Evolutionary conservation across 2,797 vertebrate genomes (phyloP).

Genomic region (Sternotherus odoratus): DNA sequence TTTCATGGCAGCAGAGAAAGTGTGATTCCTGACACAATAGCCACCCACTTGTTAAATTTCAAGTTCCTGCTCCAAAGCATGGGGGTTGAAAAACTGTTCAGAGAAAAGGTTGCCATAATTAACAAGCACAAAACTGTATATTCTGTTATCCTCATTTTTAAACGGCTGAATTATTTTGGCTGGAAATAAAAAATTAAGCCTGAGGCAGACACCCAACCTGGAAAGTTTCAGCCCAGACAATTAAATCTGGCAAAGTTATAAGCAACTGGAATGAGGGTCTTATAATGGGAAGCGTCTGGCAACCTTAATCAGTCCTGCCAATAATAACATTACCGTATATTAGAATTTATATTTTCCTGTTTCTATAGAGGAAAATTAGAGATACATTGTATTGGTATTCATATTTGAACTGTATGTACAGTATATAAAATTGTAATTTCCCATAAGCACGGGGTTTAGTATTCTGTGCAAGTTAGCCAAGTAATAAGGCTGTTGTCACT

Average conservation of each 20-base stretch:
- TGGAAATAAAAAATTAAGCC: not conserved
- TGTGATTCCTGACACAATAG: slow-evolving; percentile 8
- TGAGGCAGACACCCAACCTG: slow-evolving; percentile 29
- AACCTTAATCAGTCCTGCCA: slow-evolving; percentile 7
- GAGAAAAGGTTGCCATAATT: slow-evolving; percentile 25
- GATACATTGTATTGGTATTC: not conserved
- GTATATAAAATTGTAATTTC: not conserved
- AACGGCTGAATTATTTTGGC: not conserved
- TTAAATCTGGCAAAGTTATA: slow-evolving; percentile 49
- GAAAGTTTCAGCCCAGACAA: slow-evolving; percentile 51
- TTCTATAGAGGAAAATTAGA: not conserved
- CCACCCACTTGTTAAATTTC: slow-evolving; percentile 23
- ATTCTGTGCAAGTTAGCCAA: slow-evolving; percentile 18
- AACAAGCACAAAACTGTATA: slow-evolving; percentile 24
- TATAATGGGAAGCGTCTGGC: slow-evolving; percentile 37
- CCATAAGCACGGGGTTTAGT: not conserved
- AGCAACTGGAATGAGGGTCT: not conserved
- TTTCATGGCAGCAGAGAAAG: not conserved
- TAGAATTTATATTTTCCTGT: not conserved
- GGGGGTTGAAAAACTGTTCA: not conserved
- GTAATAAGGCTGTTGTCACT: slow-evolving; percentile 1
- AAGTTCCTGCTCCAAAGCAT: slow-evolving; percentile 19
- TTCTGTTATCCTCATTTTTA: slow-evolving; percentile 32
- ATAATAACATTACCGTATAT: slow-evolving; percentile 14
- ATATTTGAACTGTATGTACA: not conserved